Evolutionary conservation across 2,113 vertebrate genomes (phyloP), one percentile per base, ranked within the genome.

Genomic region (Zosterops japonicus): DNA sequence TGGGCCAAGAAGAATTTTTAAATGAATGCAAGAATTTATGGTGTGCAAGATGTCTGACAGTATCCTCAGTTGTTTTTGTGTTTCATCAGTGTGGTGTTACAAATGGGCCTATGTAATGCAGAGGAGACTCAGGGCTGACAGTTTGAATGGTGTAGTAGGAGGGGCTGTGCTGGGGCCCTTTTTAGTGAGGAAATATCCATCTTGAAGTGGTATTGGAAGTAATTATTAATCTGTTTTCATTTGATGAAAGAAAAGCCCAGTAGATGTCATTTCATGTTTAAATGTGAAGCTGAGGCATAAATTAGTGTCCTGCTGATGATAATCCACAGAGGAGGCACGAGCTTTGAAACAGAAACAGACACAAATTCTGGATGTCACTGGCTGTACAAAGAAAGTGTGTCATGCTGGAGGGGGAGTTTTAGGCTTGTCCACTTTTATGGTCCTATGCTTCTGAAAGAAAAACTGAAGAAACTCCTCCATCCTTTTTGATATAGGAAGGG

Each of bases 11-110:
- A 90, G 90, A 96, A 95, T 94, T 94, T 80, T 90, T 16, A 90
- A 94, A 92, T 78, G 72, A 95, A 94, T 96, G 95, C 90, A 96
- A 90, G 92, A 95, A 93, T 95, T 93, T 83, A 79, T 95, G 93
- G 79, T 90, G 95, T 95, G 83, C 56, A 67, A 68, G 87, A 92
- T 95, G 82, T 65, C 75, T 91, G 87, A 80, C 79, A 93, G 85
- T 83, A 31, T 78, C 55, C 64, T 93, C 67, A 44, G 33, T 83
- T 93, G 79, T 53, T 87, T 94, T 86, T 86, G 81, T 92, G 76
- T 90, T 96, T 86, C 80, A 41, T 63, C 83, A 75, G 69, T 19
- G 72, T 83, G 69, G 69, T 92, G 84, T 83, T 93, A 84, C 81
- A 95, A 87, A 83, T 55, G 72, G 72, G 76, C 19, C 60, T 91